These are phyloP conservation scores for Hippocampus barbouri DNA, from an alignment of 2,113 vertebrate species.

Conservation along the genomic window DNA sequence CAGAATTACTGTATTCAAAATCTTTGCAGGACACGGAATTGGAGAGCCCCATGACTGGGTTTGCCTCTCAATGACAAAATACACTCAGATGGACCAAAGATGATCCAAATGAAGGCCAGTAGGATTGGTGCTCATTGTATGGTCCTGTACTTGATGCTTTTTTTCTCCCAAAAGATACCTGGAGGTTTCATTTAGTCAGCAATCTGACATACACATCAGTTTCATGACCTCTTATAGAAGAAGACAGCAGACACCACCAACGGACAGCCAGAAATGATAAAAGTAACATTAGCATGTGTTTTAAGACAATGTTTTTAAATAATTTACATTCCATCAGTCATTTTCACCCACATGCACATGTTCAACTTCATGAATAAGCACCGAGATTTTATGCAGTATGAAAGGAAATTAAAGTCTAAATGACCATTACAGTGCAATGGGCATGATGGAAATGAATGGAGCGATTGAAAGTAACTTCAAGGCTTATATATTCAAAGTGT, in stretches of 20 bases:
- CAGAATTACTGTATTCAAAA: too few species aligned
- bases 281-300: slow-evolving; percentile 5
- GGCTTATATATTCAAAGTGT: slow-evolving; percentile 37
- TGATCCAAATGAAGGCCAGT: slow-evolving; percentile 15
- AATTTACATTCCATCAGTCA: slow-evolving; percentile 8
- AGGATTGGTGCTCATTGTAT: slow-evolving; percentile 11
- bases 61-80: background rate
- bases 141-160: slow-evolving; percentile 18
- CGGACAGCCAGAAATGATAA: background rate
- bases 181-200: slow-evolving; percentile 26
- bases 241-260: background rate
- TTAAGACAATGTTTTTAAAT: background rate
- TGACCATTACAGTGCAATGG: slow-evolving; percentile 16
- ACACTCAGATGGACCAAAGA: background rate
- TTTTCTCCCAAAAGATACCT: slow-evolving; percentile 8
- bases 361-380: slow-evolving; percentile 3
- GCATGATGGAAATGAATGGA: slow-evolving; percentile 7
- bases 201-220: slow-evolving; percentile 24
- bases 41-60: background rate
- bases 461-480: slow-evolving; percentile 24
- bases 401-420: slow-evolving; percentile 13
- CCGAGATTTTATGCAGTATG: background rate
- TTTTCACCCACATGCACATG: background rate
- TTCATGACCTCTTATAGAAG: slow-evolving; percentile 3
- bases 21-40: background rate